These are phyloP conservation scores for Polia nebulosa DNA, from an alignment of 2,888 invertebrate genomes.

Conservation along the genomic window DNA sequence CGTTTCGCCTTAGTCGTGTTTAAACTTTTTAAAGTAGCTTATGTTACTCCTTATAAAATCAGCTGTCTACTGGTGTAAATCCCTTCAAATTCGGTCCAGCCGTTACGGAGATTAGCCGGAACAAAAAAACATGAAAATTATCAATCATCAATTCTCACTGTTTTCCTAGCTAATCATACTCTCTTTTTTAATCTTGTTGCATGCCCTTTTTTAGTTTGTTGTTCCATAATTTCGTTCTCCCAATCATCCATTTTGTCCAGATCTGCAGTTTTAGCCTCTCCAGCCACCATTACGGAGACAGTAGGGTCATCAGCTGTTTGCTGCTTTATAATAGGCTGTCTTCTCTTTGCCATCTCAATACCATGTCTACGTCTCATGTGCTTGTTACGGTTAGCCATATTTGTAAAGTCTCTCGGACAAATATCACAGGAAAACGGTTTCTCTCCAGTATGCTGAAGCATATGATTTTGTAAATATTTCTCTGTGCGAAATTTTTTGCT, in stretches of 20 bases:
- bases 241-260: slow-evolving; percentile 18
- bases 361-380: slow-evolving; percentile 94
- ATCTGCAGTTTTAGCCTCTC: background rate
- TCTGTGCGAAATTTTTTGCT: slow-evolving; percentile 93
- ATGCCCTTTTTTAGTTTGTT: slow-evolving; percentile 6
- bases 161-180: background rate
- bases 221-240: slow-evolving; percentile 16
- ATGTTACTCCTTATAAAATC: no score
- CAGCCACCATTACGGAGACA: background rate
- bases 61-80: no score
- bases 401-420: slow-evolving; percentile 93
- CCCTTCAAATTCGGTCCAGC: no score
- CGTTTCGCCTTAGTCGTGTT: no score
- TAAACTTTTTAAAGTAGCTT: no score
- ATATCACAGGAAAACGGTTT: slow-evolving; percentile 93
- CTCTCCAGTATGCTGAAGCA: slow-evolving; percentile 92
- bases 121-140: no score
- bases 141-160: slow-evolving; percentile 14
- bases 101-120: no score
- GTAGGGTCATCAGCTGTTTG: background rate
- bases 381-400: slow-evolving; percentile 95
- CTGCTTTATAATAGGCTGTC: slow-evolving; percentile 50
- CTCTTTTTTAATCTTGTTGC: slow-evolving; percentile 10
- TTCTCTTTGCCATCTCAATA: slow-evolving; percentile 78
- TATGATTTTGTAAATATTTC: slow-evolving; percentile 92